These are phyloP conservation scores for Augochlorella aurata DNA, from an alignment of 2,888 invertebrate genomes.

Conservation along the genomic window DNA sequence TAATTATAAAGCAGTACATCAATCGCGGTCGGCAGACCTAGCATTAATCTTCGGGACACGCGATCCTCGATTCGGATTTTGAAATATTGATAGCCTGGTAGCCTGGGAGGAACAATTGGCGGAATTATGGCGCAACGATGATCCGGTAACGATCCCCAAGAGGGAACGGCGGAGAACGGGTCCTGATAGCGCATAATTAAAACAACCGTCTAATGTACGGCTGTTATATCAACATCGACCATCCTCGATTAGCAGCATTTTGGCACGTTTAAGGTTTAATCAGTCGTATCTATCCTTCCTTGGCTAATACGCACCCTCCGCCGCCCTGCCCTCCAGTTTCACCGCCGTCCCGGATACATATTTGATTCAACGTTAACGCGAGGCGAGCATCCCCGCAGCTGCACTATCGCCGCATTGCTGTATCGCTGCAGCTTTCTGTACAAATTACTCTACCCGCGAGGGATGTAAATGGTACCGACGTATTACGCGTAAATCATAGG, in stretches of 20 bases:
- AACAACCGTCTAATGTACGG: neutral
- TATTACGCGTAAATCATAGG: constrained; percentile 73
- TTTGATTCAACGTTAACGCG: constrained; percentile 44
- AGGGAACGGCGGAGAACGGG: neutral
- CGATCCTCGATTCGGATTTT: neutral
- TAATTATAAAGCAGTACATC: too few species aligned
- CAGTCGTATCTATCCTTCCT: constrained; percentile 1
- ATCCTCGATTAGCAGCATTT: constrained; percentile 30
- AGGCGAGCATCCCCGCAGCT: constrained; percentile 34
- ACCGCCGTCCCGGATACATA: constrained; percentile 29
- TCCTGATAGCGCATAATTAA: neutral
- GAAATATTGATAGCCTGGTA: neutral
- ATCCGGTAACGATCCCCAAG: neutral
- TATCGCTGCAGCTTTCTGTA: constrained; percentile 49
- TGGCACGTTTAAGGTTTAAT: constrained; percentile 31
- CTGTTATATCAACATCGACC: constrained; percentile 5
- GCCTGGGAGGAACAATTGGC: neutral
- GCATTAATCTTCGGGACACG: too few species aligned
- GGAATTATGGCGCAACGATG: neutral
- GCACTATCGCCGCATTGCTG: constrained; percentile 36
- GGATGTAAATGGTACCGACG: constrained; percentile 73
- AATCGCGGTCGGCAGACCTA: too few species aligned
- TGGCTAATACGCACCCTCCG: constrained; percentile 23
- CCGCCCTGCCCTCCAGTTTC: neutral
- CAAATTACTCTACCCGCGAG: constrained; percentile 45